Evolutionary conservation across 2,888 invertebrate genomes (phyloP).

Genomic region (Rhorus exstirpatorius): DNA sequence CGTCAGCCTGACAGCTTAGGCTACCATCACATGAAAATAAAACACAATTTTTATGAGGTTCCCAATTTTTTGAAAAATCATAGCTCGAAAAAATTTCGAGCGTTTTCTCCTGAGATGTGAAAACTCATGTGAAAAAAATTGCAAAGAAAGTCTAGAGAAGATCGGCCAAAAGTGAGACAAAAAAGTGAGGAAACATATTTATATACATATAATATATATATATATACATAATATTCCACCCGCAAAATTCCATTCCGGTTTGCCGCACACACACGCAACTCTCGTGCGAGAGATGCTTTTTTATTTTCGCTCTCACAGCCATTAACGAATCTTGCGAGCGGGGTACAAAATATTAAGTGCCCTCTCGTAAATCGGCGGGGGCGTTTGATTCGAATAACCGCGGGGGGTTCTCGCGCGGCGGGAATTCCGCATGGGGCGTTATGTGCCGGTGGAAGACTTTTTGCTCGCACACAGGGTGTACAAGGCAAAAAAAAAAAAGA

Average conservation of each 20-base stretch:
- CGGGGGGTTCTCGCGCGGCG: slow-evolving; percentile 67
- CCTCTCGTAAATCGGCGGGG: slow-evolving; percentile 74
- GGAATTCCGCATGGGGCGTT: slow-evolving; percentile 59
- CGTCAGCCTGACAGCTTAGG: too few species aligned
- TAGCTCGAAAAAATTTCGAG: too few species aligned
- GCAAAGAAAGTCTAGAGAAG: too few species aligned
- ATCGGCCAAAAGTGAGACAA: too few species aligned
- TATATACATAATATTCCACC: slow-evolving; percentile 19
- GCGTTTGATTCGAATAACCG: slow-evolving; percentile 78
- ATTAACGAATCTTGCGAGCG: slow-evolving; percentile 80
- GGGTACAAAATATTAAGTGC: slow-evolving; percentile 78
- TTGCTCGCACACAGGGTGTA: slow-evolving; percentile 63
- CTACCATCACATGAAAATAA: too few species aligned
- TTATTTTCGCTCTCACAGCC: slow-evolving; percentile 69
- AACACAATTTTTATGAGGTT: too few species aligned
- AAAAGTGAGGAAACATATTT: too few species aligned
- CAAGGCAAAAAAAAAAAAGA: slow-evolving; percentile 57
- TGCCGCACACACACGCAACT: background rate
- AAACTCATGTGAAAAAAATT: too few species aligned
- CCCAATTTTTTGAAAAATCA: too few species aligned
- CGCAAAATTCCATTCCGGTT: slow-evolving; percentile 39
- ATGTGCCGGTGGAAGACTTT: slow-evolving; percentile 47
- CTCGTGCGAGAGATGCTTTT: background rate
- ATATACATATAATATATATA: too few species aligned
- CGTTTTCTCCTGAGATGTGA: too few species aligned